These are phyloP conservation scores for Epinephelus cyanopodus DNA, from an alignment of 2,113 vertebrate genomes.

Conservation along the genomic window DNA sequence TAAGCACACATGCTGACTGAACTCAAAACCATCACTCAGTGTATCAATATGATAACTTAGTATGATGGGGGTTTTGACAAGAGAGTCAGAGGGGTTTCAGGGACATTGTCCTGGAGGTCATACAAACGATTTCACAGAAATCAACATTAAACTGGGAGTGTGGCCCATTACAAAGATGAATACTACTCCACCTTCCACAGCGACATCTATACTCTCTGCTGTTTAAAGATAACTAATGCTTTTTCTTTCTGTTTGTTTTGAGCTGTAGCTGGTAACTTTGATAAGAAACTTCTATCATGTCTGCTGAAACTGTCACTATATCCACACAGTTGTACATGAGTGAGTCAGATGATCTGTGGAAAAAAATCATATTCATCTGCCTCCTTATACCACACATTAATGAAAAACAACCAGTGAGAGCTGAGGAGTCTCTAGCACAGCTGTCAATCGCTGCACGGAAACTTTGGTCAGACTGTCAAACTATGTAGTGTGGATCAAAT, in stretches of 20 bases:
- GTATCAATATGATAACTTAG: conserved; percentile 81
- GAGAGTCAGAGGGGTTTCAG: conserved; percentile 40
- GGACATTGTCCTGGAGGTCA: conserved; percentile 47
- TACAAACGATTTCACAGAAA: conserved; percentile 86
- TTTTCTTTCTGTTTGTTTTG: neutral
- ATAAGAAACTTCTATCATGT: too few species aligned
- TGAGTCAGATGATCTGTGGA: too few species aligned
- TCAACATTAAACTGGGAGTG: conserved; percentile 71
- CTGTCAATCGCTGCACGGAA: too few species aligned
- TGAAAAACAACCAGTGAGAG: too few species aligned
- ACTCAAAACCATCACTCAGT: conserved; percentile 59
- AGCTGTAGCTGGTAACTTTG: too few species aligned
- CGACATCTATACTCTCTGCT: neutral
- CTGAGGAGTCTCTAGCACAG: too few species aligned
- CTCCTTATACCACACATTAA: too few species aligned
- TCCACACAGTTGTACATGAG: too few species aligned
- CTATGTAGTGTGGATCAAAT: too few species aligned
- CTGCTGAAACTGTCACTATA: too few species aligned
- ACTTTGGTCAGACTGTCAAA: too few species aligned
- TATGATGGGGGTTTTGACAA: conserved; percentile 47
- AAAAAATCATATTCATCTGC: too few species aligned
- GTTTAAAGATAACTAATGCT: conserved; percentile 20
- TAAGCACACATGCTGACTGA: conserved; percentile 53
- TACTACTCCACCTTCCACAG: neutral
- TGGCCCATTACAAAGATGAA: conserved; percentile 37